Base-by-base conservation (phyloP, 2,888 invertebrate genomes). In the Hypomecis atomaria region DNA sequence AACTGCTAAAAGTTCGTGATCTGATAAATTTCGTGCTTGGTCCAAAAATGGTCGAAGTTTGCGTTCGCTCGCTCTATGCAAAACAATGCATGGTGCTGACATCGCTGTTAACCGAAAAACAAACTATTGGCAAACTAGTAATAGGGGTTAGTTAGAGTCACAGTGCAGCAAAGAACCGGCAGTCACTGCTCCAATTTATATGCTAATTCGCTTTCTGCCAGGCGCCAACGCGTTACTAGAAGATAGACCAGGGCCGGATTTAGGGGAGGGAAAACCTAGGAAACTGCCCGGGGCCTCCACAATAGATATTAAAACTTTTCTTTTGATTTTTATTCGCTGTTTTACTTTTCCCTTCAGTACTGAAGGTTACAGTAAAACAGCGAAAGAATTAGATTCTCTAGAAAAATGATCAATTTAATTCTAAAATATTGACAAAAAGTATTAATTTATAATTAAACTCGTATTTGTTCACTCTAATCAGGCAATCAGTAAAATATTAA, bases 141-240 rank as follows among this genome's bases (percentile, higher is more conserved):
- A 58, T 65, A 69, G 49, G 60, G 56, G 64, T 67, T 67, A 67
- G 69, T 65, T 67, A 58, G 68, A 62, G 66, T 64, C 67, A 69
- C 67, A 71, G 69, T 64, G 72, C 63, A 67, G 66, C 70, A 65
- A 75, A 69, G 62, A 53, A 36, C 48, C 61, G 63, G 64, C 59
- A 65, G 45, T 60, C 70, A 73, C 71, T 69, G 65, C 68, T 73
- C 73, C 83, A 82, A 87, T 87, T 84, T 88, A 86, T 84, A 89
- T 89, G 89, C 81, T 82, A 89, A 89, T 88, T 70, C 66, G 64
- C 67, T 73, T 78, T 81, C 77, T 80, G 77, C 74, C 66, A 74
- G 75, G 75, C 76, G 72, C 77, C 77, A 73, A 76, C 77, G 75
- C 71, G 76, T 78, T 82, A 77, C 79, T 81, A 71, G 74, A 77